Evolutionary conservation across 2,888 invertebrate genomes (phyloP), one percentile per base, ranked within the genome.

Genomic region (Drosophila phalerata): DNA sequence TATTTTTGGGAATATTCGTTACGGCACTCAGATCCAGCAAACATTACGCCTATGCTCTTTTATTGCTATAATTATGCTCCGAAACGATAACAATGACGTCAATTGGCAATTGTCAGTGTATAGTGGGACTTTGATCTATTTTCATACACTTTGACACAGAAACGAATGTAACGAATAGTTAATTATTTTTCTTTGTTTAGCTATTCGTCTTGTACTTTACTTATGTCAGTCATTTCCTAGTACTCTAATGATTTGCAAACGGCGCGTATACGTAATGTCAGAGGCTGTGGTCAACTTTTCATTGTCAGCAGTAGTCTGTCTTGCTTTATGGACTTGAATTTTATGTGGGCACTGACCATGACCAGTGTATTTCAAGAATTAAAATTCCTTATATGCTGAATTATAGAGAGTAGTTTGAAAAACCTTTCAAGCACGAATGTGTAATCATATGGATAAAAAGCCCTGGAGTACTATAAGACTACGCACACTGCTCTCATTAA

Each of bases 81-180:
- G n/a, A 53, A 61, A 32, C 43, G n/a, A 45, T 78, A 76, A 85
- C 52, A n/a, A 53, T 87, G 82, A 87, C 82, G 88, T 82, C 85
- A 82, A 73, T 43, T 11, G 0, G 8, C n/a, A 37, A 52, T 56
- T 48, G 45, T 48, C 11, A 42, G 13, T 25, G 42, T 6, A 15
- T 19, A 19, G 13, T 30, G 32, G 13, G 6, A 11, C 19, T 42
- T 11, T 13, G 17, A 48, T 30, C 8, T 15, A 28, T 9, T 25
- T 25, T 28, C 45, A 45, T 4, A 45, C 28, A 28, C 13, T 3
- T 11, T 19, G 40, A 32, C 37, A 52, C 22, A 22, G 2, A 34
- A 15, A 38, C 10, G 8, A 40, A 30, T 40, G 40, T 28, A 30
- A 17, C 40, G 15, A n/a, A 25, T 42, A 22, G 42, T 43, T 32